phyloP scores from a whole-genome alignment of 2,797 vertebrate species.

The Trachurus trachurus region DNA sequence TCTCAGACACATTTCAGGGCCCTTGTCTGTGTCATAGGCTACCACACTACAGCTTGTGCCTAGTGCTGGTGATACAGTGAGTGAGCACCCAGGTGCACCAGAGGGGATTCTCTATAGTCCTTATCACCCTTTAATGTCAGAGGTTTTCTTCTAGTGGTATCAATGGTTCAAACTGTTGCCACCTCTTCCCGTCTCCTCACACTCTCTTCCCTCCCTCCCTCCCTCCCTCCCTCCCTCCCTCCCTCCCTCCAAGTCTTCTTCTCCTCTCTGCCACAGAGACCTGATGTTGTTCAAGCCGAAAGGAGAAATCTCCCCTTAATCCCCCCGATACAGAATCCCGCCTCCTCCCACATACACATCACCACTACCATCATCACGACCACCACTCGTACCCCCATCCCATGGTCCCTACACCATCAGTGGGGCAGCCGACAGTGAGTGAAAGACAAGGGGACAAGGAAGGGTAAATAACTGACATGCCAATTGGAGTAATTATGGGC shows the following conservation, averaged over 20 bases:
- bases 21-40: slow-evolving; percentile 15
- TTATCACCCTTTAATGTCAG: slow-evolving; percentile 53
- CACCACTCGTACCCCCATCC: slow-evolving; percentile 39
- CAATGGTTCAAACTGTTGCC: slow-evolving; percentile 20
- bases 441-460: slow-evolving; percentile 69
- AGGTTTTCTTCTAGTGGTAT: slow-evolving; percentile 25
- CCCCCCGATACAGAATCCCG: slow-evolving; percentile 47
- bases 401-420: slow-evolving; percentile 25
- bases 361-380: slow-evolving; percentile 42
- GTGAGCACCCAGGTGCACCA: slow-evolving; percentile 48
- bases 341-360: slow-evolving; percentile 45
- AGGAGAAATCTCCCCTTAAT: slow-evolving; percentile 69
- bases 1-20: slow-evolving; percentile 28
- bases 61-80: slow-evolving; percentile 19
- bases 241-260: slow-evolving; percentile 23
- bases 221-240: slow-evolving; percentile 6
- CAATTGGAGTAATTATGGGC: slow-evolving; percentile 82
- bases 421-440: slow-evolving; percentile 40
- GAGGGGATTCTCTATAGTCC: slow-evolving; percentile 40
- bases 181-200: slow-evolving; percentile 18
- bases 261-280: slow-evolving; percentile 40
- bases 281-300: slow-evolving; percentile 56
- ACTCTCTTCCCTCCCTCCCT: slow-evolving; percentile 2
- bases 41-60: background rate
- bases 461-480: slow-evolving; percentile 69